Percentiles rank a stretch among this genome's conserved stretches.
Evolutionary conservation across 2,888 invertebrate genomes (phyloP).

Genomic region (Morpho helenor): DNA sequence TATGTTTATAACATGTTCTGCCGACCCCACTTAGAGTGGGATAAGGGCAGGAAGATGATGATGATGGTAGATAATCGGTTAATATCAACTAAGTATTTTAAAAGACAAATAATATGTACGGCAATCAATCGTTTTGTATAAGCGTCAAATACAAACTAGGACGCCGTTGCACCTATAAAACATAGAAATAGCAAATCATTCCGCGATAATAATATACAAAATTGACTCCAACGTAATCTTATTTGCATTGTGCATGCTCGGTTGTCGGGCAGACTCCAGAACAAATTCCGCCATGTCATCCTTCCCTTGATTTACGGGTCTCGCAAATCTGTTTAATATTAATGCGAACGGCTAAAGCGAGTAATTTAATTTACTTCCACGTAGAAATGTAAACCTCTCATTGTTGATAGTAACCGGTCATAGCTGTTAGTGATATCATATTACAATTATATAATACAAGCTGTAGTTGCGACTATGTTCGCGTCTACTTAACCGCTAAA

Average conservation of each 20-base stretch:
- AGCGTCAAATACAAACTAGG: too few species aligned
- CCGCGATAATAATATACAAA: constrained; percentile 4
- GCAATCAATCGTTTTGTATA: too few species aligned
- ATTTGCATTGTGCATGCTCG: constrained; percentile 21
- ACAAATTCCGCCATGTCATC: constrained; percentile 23
- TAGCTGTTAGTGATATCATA: constrained; percentile 1
- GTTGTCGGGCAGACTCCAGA: constrained; percentile 5
- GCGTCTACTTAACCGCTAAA: too few species aligned
- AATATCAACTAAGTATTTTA: too few species aligned
- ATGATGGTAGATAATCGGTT: too few species aligned
- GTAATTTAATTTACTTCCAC: constrained; percentile 14
- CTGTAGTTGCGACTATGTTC: too few species aligned
- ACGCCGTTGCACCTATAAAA: background rate
- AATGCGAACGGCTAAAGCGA: constrained; percentile 14
- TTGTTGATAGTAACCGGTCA: constrained; percentile 10
- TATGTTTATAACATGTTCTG: too few species aligned
- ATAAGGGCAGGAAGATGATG: too few species aligned
- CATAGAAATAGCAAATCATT: constrained; percentile 13
- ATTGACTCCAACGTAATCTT: constrained; percentile 15
- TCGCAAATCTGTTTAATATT: constrained; percentile 24
- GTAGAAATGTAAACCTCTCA: constrained; percentile 10
- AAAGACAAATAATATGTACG: too few species aligned
- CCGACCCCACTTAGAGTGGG: too few species aligned
- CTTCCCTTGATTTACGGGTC: constrained; percentile 23
- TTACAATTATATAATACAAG: too few species aligned